Evolutionary conservation across 2,113 vertebrate genomes (phyloP), one percentile per base, ranked within the genome.

Genomic region (Oreochromis tanganicae): DNA sequence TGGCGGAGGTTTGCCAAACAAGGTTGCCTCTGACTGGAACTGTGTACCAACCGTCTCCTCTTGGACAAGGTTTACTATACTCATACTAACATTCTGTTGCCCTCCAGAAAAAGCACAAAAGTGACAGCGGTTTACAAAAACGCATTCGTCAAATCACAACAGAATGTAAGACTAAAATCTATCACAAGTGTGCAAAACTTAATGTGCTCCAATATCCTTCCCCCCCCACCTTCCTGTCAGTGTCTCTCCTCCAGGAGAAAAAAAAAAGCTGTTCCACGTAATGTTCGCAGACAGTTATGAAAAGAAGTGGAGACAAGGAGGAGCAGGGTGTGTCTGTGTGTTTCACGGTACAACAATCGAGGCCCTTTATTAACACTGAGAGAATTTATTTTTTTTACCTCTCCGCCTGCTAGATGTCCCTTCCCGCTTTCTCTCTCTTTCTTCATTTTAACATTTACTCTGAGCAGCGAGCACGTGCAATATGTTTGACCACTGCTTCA

Each of bases 361-460:
- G 86, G 57, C 84, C 90, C 87, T 90, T 91, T 95, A 93, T 93
- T 94, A 87, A 91, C 85, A 94, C 86, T 81, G 93, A 92, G 89
- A 93, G 89, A 89, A 88, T 87, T 92, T 94, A 61, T 94, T 90
- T 94, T 91, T 56, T 86, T 84, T 19, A 91, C 82, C 56, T 91
- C 82, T 83, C 84, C 57, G 66, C 75, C 92, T 90, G 82, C 82
- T 57, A 52, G 50, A 87, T 92, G 83, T 90, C 90, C 21, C 80
- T 50, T 91, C 63, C 73, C 34, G 9, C 81, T 75, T 54, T 86
- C 84, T 85, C 68, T 6, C 89, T 89, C 68, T 83, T 48, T 79
- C 78, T 68, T 83, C 85, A 82, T 29, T 85, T 79, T 34, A 80
- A 75, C 43, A 36, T 85, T 81, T 50, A 14, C 41, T 81, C 48